Evolutionary conservation across 2,888 invertebrate species (phyloP), one percentile per base, ranked within the genome.

Genomic region (Unio delphinus): DNA sequence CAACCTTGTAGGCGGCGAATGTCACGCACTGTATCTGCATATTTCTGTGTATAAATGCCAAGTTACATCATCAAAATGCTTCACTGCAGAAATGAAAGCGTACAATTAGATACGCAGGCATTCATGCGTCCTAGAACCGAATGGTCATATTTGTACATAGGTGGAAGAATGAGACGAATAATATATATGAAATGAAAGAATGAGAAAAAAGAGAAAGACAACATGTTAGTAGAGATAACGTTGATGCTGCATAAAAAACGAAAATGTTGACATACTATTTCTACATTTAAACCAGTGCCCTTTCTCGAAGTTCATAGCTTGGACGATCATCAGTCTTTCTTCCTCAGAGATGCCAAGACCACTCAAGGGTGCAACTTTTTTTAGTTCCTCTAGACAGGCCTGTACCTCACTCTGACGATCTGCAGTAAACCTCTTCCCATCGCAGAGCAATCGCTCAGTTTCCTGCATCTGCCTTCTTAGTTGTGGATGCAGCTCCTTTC

Each of bases 211-310:
- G 15, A 58, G 20, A 58, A 58, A 26, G 15, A 58, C 8, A 20
- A 58, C 15, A 58, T 23, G 20, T 8, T 4, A 3, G 26, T 45
- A 15, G 45, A 58, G 20, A 15, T 23, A 26, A 58, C 18, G 58
- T 3, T 20, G 20, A 58, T 20, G 58, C n/a, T 11, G 58, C 18
- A 58, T n/a, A 58, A 58, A n/a, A 58, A n/a, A n/a, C 1, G 20
- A n/a, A 58, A 58, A 26, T 58, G 23, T 58, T 58, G 28, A 15
- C 66, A 70, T 68, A 87, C 88, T 94, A 80, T 94, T 93, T 0
- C 92, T 93, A 88, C 94, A 94, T 86, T 93, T 93, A 87, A 91
- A 94, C 94, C 94, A 94, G 81, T 92, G 93, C 0, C 94, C 94
- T 64, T 91, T 90, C 62, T 83, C 88, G 55, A 93, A 82, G 0